Percentiles rank a stretch among this genome's conserved stretches.
Conservation (phyloP, 2,888 invertebrate species). For the Gerris lacustris region DNA sequence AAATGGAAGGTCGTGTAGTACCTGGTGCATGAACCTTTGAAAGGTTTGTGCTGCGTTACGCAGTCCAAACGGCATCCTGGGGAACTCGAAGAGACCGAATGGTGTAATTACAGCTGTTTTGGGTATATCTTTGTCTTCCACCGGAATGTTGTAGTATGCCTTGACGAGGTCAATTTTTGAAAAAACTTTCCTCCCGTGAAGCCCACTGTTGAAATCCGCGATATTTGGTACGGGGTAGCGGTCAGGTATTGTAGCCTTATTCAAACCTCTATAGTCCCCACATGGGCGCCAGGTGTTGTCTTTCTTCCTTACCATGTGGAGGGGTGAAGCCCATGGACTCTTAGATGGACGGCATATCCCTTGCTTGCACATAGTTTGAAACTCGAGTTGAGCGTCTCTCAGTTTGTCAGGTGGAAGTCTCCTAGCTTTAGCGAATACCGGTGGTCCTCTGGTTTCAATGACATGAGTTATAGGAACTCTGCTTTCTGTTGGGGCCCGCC, state of each 20-base stretch:
- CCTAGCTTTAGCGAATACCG: conserved; percentile 12
- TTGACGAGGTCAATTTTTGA: not conserved
- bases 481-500: not conserved
- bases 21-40: not conserved
- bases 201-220: conserved; percentile 19
- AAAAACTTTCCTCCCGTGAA: conserved; percentile 7
- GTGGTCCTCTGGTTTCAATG: conserved; percentile 17
- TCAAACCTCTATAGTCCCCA: conserved; percentile 32
- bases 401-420: conserved; percentile 30
- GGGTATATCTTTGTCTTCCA: not conserved
- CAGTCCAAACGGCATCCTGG: not conserved
- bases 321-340: conserved; percentile 36
- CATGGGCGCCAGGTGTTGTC: conserved; percentile 29
- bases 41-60: not conserved
- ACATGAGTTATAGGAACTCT: conserved; percentile 1
- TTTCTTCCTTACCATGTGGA: conserved; percentile 31
- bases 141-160: not conserved
- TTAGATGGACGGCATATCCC: conserved; percentile 37
- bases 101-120: conserved; percentile 1
- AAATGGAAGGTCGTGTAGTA: not conserved
- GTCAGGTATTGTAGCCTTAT: conserved; percentile 31
- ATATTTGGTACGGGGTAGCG: conserved; percentile 31
- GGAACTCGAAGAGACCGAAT: not conserved
- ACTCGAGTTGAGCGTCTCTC: conserved; percentile 34
- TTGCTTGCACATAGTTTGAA: conserved; percentile 33